Conservation (phyloP, 2,888 invertebrate species). For the Leptopilina syphax region DNA sequence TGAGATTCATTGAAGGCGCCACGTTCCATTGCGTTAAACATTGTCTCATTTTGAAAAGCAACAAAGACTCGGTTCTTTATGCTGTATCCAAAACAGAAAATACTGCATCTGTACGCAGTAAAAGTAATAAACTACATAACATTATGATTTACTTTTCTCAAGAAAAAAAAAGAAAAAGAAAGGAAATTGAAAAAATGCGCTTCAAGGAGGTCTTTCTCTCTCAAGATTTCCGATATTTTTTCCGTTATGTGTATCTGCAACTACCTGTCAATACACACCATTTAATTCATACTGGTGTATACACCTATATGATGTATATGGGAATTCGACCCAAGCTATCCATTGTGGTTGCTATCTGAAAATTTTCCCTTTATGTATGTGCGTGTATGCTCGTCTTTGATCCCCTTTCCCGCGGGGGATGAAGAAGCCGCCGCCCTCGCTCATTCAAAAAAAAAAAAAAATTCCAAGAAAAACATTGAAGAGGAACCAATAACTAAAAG, state of each 20-base stretch:
- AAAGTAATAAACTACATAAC: no score
- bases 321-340: conserved; percentile 28
- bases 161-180: no score
- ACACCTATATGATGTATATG: conserved; percentile 4
- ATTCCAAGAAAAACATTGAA: conserved; percentile 22
- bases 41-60: no score
- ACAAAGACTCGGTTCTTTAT: no score
- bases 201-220: conserved; percentile 43
- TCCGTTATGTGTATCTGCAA: conserved; percentile 2
- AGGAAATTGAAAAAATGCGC: conserved; percentile 19
- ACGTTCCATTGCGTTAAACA: no score
- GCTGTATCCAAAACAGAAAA: no score
- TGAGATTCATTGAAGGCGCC: no score
- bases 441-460: not conserved
- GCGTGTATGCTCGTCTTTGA: conserved; percentile 4
- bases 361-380: not conserved
- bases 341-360: conserved; percentile 28
- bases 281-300: not conserved
- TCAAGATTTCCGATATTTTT: conserved; percentile 43
- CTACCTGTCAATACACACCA: conserved; percentile 34
- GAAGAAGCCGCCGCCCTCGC: conserved; percentile 36
- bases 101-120: no score
- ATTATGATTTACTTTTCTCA: no score
- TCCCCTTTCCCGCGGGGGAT: conserved; percentile 34
- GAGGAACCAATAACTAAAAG: conserved; percentile 5